Percentiles rank a stretch among this genome's conserved stretches.
These are phyloP conservation scores for Phalanger gymnotis DNA, from an alignment of 2,797 vertebrate species.

Conservation along the genomic window DNA sequence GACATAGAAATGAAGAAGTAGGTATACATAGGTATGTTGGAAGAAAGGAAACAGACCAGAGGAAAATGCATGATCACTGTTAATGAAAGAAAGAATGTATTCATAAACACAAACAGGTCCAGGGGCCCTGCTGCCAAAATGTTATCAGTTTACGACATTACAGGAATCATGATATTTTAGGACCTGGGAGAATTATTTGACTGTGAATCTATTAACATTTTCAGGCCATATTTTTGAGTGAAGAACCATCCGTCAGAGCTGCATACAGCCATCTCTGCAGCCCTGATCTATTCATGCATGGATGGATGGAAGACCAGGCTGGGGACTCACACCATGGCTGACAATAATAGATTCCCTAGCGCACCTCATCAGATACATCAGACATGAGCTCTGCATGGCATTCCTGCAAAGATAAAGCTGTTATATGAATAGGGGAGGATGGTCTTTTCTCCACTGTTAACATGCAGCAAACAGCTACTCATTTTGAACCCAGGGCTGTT, in stretches of 20 bases:
- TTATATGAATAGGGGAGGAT: neutral
- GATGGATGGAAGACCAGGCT: neutral
- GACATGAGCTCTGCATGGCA: rapidly evolving
- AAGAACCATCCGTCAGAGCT: constrained; percentile 43
- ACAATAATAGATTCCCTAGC: neutral
- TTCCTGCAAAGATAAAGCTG: neutral
- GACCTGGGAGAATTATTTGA: constrained; percentile 1
- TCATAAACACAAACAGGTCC: constrained; percentile 46
- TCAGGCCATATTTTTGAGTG: constrained; percentile 3
- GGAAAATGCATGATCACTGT: constrained; percentile 10
- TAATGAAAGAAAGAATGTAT: neutral
- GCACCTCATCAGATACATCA: neutral
- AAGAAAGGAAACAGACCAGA: neutral
- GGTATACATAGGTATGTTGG: neutral
- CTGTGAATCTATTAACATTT: constrained; percentile 58
- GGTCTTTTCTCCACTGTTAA: neutral
- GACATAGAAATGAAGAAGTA: neutral
- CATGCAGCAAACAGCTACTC: neutral
- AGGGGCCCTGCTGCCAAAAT: constrained; percentile 44
- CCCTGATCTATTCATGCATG: rapidly evolving
- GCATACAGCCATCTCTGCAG: neutral
- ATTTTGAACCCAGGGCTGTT: neutral
- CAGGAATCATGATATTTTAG: constrained; percentile 26
- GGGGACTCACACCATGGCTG: neutral
- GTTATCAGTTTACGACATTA: constrained; percentile 45